Conservation (phyloP, 2,113 vertebrate genomes). For the Zosterops pallidus region DNA sequence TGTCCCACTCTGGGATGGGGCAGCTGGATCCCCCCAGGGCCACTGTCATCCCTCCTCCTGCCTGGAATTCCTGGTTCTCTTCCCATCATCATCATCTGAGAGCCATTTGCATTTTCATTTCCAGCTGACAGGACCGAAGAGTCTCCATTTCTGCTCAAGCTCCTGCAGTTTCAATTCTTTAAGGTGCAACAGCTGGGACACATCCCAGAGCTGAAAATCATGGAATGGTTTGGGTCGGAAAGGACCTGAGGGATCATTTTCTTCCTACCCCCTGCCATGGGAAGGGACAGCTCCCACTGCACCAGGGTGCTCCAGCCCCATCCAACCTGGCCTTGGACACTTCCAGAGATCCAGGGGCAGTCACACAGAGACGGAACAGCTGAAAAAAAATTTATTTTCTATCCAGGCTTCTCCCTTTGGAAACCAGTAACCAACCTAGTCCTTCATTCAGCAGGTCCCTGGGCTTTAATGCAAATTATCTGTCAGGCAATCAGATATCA, state of each 20-base stretch:
- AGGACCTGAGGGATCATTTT: too few relatives aligned
- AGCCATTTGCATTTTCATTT: neutral
- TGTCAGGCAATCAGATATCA: neutral
- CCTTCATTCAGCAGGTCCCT: neutral
- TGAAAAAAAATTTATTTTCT: neutral
- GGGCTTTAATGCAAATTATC: neutral
- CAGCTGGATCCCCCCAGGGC: neutral
- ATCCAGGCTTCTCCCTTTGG: neutral
- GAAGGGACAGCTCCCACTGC: neutral
- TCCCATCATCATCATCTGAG: neutral
- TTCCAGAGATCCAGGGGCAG: neutral
- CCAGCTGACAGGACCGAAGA: neutral
- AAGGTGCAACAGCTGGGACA: neutral
- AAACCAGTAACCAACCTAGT: neutral
- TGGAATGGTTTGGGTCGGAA: too few relatives aligned
- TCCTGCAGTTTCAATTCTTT: neutral
- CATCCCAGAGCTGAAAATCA: neutral
- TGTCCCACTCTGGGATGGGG: neutral
- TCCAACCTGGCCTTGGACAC: neutral
- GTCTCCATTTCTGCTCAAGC: neutral
- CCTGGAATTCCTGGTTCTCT: neutral
- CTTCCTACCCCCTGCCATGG: too few relatives aligned
- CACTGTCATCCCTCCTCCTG: neutral
- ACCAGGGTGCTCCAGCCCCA: accelerated
- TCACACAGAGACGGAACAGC: accelerated